Percentiles rank a stretch among this genome's conserved stretches.
These are phyloP conservation scores for Matsumyia berberina DNA, from an alignment of 2,888 invertebrate genomes.

Conservation along the genomic window DNA sequence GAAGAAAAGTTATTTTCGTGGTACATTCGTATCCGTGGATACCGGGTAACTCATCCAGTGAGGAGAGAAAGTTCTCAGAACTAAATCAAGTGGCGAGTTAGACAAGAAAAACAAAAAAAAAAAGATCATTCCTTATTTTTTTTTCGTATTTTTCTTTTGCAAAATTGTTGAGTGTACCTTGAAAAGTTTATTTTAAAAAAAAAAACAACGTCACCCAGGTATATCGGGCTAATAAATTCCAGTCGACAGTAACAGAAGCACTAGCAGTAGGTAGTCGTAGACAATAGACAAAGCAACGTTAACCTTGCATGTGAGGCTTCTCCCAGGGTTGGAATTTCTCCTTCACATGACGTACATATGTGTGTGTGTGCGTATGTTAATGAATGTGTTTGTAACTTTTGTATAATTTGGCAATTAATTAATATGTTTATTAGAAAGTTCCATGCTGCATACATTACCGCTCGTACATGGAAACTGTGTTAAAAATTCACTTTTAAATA, in stretches of 20 bases:
- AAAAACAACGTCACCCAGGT: conserved; percentile 71
- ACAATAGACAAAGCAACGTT: not conserved
- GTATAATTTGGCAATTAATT: conserved; percentile 76
- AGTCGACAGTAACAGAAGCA: conserved; percentile 26
- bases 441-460: conserved; percentile 62
- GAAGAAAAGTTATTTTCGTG: conserved; percentile 43
- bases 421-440: conserved; percentile 74
- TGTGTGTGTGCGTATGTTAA: conserved; percentile 41
- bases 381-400: conserved; percentile 74
- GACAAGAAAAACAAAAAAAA: conserved; percentile 18
- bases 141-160: conserved; percentile 42
- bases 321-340: not conserved
- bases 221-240: conserved; percentile 62
- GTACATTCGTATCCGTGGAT: conserved; percentile 52
- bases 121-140: not conserved
- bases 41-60: conserved; percentile 55
- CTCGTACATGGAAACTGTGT: conserved; percentile 39
- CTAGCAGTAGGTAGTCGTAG: conserved; percentile 20
- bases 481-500: conserved; percentile 64
- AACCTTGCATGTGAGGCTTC: conserved; percentile 13
- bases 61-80: conserved; percentile 55
- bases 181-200: conserved; percentile 52
- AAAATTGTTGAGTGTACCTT: conserved; percentile 41
- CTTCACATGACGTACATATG: not conserved
- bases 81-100: conserved; percentile 65